Conservation (phyloP, 1,140 invertebrate genomes). For the Copidosoma floridanum region DNA sequence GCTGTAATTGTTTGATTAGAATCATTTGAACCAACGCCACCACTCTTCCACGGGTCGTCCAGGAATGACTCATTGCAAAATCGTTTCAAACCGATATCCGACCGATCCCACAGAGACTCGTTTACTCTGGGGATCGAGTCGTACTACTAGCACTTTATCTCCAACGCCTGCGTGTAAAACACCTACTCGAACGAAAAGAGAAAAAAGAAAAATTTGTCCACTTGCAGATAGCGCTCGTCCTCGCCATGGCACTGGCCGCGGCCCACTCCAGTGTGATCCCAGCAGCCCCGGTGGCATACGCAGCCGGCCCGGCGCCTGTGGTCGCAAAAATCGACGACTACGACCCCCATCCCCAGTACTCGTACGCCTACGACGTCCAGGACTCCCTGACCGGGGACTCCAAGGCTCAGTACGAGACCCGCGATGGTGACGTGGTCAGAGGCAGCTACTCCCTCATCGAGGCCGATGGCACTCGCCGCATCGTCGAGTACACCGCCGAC, state of each 20-base stretch:
- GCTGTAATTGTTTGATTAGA: too few species aligned
- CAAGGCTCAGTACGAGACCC: constrained; percentile 65
- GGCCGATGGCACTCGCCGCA: constrained; percentile 51
- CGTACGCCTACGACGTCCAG: constrained; percentile 64
- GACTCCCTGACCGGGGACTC: constrained; percentile 67
- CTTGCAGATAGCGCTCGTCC: constrained; percentile 35
- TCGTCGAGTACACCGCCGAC: constrained; percentile 52
- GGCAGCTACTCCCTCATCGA: constrained; percentile 54
- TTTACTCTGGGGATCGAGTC: too few species aligned
- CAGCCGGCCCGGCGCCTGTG: constrained; percentile 25
- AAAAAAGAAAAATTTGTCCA: neutral
- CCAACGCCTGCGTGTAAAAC: too few species aligned
- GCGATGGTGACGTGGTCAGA: constrained; percentile 60
- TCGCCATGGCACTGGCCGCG: constrained; percentile 26
- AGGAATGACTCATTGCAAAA: too few species aligned
- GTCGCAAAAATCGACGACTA: constrained; percentile 38
- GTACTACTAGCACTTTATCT: too few species aligned
- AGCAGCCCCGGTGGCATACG: constrained; percentile 28
- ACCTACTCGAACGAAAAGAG: neutral
- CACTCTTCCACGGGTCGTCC: too few species aligned
- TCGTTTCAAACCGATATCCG: too few species aligned
- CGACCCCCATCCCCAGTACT: constrained; percentile 62
- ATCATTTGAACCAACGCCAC: too few species aligned
- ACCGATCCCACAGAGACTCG: too few species aligned
- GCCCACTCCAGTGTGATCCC: constrained; percentile 27